phyloP scores from a whole-genome alignment of 1,140 invertebrate genomes.

The Doryteuthis pealeii region DNA sequence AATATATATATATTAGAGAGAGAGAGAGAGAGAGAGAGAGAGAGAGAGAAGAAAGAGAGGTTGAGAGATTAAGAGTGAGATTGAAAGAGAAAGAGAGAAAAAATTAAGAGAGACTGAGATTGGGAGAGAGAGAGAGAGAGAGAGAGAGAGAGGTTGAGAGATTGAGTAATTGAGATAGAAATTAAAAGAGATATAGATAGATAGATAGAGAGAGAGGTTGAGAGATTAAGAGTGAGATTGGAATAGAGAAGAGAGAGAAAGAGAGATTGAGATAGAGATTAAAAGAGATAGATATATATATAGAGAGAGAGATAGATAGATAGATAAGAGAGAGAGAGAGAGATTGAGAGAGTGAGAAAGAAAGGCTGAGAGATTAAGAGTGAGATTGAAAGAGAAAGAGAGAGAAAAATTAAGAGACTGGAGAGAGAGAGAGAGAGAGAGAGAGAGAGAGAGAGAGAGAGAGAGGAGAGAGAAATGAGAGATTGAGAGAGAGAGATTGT shows the following conservation, averaged over 20 bases:
- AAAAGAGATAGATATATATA: no score
- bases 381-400: no score
- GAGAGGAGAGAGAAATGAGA: neutral
- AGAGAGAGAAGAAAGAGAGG: conserved; percentile 13
- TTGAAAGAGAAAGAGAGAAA: conserved; percentile 24
- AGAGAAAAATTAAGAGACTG: neutral
- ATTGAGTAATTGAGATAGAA: neutral
- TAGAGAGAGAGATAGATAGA: no score
- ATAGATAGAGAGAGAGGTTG: no score
- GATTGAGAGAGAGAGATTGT: no score
- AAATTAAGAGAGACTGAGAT: conserved; percentile 14
- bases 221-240: no score
- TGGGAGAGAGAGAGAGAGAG: neutral
- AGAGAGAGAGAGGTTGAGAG: neutral
- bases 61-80: conserved; percentile 30
- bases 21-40: neutral
- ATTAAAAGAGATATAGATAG: no score
- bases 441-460: neutral
- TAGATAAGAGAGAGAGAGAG: no score
- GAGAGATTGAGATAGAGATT: no score
- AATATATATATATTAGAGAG: no score
- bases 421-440: neutral
- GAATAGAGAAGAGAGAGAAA: neutral
- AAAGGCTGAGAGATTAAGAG: no score
- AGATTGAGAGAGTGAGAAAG: no score